These are phyloP conservation scores for Caenorhabditis doughertyi DNA, from an alignment of 2,888 invertebrate genomes.

Conservation along the genomic window DNA sequence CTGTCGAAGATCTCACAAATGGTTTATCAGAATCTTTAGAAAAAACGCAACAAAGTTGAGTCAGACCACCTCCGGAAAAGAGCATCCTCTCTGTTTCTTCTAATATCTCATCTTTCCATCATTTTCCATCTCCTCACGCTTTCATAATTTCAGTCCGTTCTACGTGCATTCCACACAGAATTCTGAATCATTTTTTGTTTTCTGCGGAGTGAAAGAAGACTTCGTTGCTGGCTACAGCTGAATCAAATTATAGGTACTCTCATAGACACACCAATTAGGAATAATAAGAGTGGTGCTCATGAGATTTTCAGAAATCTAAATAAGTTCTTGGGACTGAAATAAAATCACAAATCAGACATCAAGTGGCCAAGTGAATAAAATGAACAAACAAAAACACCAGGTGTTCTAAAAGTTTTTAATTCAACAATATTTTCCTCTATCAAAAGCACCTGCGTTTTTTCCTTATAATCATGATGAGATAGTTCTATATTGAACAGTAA, in stretches of 20 bases:
- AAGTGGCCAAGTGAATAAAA: background rate
- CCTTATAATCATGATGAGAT: background rate
- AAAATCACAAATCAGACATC: background rate
- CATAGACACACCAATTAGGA: slow-evolving; percentile 32
- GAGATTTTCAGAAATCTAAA: slow-evolving; percentile 6
- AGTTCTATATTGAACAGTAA: no score
- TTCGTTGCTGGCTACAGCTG: slow-evolving; percentile 7
- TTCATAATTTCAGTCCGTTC: slow-evolving; percentile 53
- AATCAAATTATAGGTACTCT: slow-evolving; percentile 50
- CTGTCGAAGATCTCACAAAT: slow-evolving; percentile 23
- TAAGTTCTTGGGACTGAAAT: background rate
- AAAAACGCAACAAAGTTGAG: slow-evolving; percentile 18
- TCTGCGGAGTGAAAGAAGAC: background rate
- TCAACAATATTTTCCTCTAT: background rate
- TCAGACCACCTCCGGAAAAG: slow-evolving; percentile 20
- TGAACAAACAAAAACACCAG: background rate
- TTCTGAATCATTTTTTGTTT: slow-evolving; percentile 40
- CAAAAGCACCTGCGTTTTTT: no score
- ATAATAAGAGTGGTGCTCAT: slow-evolving; percentile 30
- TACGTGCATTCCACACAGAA: slow-evolving; percentile 47
- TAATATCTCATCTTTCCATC: background rate
- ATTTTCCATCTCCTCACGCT: slow-evolving; percentile 42
- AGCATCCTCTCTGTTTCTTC: background rate
- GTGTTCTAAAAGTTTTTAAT: background rate
- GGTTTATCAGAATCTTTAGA: slow-evolving; percentile 9